These are phyloP conservation scores for Graphium colonna DNA, from an alignment of 2,888 invertebrate genomes.

Conservation along the genomic window DNA sequence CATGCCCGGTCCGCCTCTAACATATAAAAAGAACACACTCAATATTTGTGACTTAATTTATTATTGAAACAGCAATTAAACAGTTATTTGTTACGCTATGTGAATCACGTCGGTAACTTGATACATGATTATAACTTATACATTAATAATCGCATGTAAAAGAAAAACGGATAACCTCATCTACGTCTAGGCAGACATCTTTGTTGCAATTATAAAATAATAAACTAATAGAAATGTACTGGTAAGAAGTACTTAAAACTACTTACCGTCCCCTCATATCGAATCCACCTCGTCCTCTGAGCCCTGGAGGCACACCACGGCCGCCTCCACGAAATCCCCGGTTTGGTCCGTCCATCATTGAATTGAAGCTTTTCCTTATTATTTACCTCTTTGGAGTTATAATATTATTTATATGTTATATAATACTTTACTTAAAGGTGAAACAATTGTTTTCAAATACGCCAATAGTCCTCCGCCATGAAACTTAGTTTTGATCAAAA, in stretches of 20 bases:
- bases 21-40: no score
- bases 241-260: not conserved
- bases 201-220: no score
- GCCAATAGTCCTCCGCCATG: not conserved
- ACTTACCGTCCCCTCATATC: conserved; percentile 73
- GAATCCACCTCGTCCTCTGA: conserved; percentile 65
- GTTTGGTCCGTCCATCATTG: conserved; percentile 53
- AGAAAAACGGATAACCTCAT: no score
- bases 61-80: no score
- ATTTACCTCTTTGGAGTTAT: not conserved
- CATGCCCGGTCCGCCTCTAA: conserved; percentile 64
- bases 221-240: no score
- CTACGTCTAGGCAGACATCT: no score
- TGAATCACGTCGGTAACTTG: no score
- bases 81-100: no score
- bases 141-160: no score
- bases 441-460: not conserved
- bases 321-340: conserved; percentile 64
- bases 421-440: not conserved
- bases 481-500: conserved; percentile 13
- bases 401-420: not conserved
- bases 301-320: conserved; percentile 65
- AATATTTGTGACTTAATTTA: no score
- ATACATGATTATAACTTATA: no score
- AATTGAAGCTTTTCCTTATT: not conserved